A percentile compares a stretch with the other conserved stretches of the same genome.
Evolutionary conservation across 2,888 invertebrate genomes (phyloP).

Genomic region (Aphodius granarius): DNA sequence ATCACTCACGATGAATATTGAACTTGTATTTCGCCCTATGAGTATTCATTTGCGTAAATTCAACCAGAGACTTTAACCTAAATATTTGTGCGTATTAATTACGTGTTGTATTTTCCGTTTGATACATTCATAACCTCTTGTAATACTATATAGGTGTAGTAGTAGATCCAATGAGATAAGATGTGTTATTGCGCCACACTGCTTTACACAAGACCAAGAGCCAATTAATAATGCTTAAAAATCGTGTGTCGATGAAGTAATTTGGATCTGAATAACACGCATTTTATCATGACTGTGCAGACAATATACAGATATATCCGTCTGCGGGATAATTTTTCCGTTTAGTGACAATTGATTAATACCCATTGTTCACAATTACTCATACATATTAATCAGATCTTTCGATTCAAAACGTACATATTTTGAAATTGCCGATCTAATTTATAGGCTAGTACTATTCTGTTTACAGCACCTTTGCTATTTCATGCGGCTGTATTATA

Average conservation of each 20-base stretch:
- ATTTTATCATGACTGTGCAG: not conserved
- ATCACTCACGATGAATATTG: not conserved
- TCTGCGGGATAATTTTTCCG: not conserved
- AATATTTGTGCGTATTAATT: not conserved
- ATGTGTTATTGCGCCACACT: not conserved
- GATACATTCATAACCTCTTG: not conserved
- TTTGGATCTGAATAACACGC: not conserved
- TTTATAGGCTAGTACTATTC: not conserved
- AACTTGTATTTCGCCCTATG: not conserved
- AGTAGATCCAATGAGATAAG: not conserved
- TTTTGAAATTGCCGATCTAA: not conserved
- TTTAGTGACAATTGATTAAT: not conserved
- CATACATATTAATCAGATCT: not conserved
- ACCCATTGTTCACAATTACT: not conserved
- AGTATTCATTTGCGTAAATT: not conserved
- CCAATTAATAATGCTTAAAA: not conserved
- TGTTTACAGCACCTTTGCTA: not conserved
- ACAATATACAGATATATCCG: not conserved
- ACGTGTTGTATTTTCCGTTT: not conserved
- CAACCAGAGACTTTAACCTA: not conserved
- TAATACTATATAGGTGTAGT: not conserved
- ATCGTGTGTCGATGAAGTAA: not conserved
- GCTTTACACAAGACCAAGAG: not conserved
- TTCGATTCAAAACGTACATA: not conserved
- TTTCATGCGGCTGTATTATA: not conserved